Conservation (phyloP, 2,797 vertebrate species). For the Melopsittacus undulatus region DNA sequence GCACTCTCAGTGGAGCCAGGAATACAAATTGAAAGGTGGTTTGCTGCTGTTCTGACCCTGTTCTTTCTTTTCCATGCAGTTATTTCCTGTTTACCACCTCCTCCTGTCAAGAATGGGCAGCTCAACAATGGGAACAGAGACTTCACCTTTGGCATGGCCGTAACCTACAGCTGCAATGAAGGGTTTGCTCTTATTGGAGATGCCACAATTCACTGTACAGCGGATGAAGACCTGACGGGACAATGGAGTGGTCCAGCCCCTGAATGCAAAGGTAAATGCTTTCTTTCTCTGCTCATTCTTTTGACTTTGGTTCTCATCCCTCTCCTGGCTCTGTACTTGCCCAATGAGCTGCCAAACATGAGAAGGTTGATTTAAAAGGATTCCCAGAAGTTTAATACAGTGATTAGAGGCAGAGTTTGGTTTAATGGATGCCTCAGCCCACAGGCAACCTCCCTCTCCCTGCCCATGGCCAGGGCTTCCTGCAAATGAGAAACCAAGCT, state of each 20-base stretch:
- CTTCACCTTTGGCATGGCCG: background rate
- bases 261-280: constrained; percentile 58
- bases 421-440: background rate
- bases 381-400: background rate
- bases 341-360: background rate
- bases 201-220: background rate
- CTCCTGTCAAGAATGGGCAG: background rate
- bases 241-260: constrained; percentile 49
- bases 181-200: constrained; percentile 40
- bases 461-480: background rate
- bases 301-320: background rate
- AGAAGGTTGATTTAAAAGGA: background rate
- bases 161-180: constrained; percentile 37
- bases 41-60: background rate
- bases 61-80: background rate
- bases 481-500: background rate
- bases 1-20: rapidly evolving
- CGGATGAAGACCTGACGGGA: background rate
- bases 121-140: rapidly evolving
- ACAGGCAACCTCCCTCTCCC: background rate
- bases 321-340: background rate
- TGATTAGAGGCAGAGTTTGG: background rate
- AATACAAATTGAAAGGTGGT: background rate
- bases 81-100: background rate
- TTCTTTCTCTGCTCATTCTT: background rate